These are phyloP conservation scores for Drosophila persimilis DNA, from an alignment of 1,140 invertebrate species.

Conservation along the genomic window DNA sequence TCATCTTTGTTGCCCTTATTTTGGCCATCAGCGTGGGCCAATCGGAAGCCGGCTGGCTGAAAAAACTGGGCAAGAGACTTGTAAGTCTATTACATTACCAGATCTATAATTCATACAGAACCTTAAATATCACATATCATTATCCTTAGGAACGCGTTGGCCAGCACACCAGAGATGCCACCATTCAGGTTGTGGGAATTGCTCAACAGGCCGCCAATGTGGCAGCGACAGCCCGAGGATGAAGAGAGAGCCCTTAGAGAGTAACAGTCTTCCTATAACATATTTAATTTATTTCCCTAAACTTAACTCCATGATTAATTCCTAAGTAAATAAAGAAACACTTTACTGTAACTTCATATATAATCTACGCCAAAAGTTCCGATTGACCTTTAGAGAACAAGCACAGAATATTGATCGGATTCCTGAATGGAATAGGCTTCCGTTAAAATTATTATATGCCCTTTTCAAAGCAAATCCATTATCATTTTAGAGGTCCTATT, in stretches of 20 bases:
- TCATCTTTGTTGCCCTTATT: constrained; percentile 66
- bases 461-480: too few species aligned
- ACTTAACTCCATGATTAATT: too few species aligned
- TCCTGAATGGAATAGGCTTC: too few species aligned
- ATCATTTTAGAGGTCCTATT: too few species aligned
- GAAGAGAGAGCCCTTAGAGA: background rate
- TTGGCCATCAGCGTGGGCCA: constrained; percentile 64
- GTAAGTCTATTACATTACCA: constrained; percentile 35
- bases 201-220: constrained; percentile 78
- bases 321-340: too few species aligned
- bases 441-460: too few species aligned
- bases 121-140: background rate
- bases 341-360: too few species aligned
- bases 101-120: background rate
- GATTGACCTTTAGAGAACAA: too few species aligned
- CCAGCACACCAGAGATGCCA: constrained; percentile 73
- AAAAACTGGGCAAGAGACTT: constrained; percentile 70
- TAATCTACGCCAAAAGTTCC: too few species aligned
- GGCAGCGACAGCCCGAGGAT: constrained; percentile 63
- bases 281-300: too few species aligned
- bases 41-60: constrained; percentile 70
- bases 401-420: too few species aligned
- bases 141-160: constrained; percentile 67
- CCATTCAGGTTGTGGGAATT: constrained; percentile 61
- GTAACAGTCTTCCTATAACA: too few species aligned